Base-by-base conservation (phyloP, 2,113 vertebrate genomes). In the Corapipo altera region DNA sequence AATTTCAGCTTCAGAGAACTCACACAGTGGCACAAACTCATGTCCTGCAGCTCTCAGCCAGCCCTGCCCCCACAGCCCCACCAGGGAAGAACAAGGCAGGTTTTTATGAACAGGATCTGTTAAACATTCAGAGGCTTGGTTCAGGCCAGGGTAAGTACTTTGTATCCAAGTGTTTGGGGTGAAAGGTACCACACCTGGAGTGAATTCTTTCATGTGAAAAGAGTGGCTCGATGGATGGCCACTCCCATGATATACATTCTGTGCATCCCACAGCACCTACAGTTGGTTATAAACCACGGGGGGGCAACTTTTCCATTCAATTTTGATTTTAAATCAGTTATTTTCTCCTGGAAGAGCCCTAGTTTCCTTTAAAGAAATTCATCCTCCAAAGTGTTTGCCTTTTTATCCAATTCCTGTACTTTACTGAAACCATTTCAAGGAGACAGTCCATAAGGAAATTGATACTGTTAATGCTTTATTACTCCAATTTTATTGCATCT, bases 271-370 rank as follows among this genome's bases (percentile, higher is more conserved):
- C 27, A 78, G 43, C 64, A 54, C 37, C 17, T 23, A 19, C 17
- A 49, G 33, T 4, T 33, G 33, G 4, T 24, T 73, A 7, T 0
- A 49, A 72, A 65, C 46, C 32, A 52, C 0, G 0, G 77, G 13
- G n/a, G 23, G 33, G 14, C n/a, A 67, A 18, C n/a, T 33, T 33
- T 77, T 52, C 26, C 16, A 16, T 33, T 35, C 26, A 6, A 11
- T 41, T 61, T 33, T 89, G 23, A 44, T 52, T 75, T 48, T 26
- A 32, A 55, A 62, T 23, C 32, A 58, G 13, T n/a, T 67, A 6
- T 39, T 65, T 66, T 70, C 48, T 76, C 16, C 44, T 49, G 6
- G 37, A 72, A 44, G 46, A 55, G 61, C 8, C 15, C 62, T 35
- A 22, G 32, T 6, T 93, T 22, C 26, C 26, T 49, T 61, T 33